A percentile compares a stretch with the other conserved stretches of the same genome.
Evolutionary conservation across 2,888 invertebrate genomes (phyloP).

Genomic region (Drosophila nigricruria): DNA sequence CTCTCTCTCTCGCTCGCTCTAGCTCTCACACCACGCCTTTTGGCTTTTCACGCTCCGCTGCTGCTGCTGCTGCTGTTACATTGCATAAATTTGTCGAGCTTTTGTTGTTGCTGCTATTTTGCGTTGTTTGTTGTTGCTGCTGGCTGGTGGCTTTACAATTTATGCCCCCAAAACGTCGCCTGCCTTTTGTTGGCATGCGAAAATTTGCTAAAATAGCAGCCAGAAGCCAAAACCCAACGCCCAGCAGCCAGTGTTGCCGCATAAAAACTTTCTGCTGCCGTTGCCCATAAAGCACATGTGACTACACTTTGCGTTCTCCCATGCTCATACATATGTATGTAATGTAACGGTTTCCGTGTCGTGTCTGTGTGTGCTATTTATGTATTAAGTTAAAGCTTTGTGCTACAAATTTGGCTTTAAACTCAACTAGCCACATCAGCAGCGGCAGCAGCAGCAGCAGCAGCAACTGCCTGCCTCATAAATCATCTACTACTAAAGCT

Average conservation of each 20-base stretch:
- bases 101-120: conserved; percentile 48
- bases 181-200: conserved; percentile 64
- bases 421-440: conserved; percentile 20
- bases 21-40: conserved; percentile 19
- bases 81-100: conserved; percentile 77
- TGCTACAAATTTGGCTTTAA: conserved; percentile 57
- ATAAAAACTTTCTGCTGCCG: conserved; percentile 48
- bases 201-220: conserved; percentile 79
- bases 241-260: conserved; percentile 46
- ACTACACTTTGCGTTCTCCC: conserved; percentile 32
- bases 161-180: conserved; percentile 71
- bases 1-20: background rate
- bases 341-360: conserved; percentile 27
- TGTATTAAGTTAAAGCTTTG: conserved; percentile 44
- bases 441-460: conserved; percentile 4
- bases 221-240: conserved; percentile 52
- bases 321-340: conserved; percentile 22
- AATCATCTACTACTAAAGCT: conserved; percentile 64
- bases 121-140: conserved; percentile 5
- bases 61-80: conserved; percentile 45
- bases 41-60: conserved; percentile 42
- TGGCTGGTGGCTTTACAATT: conserved; percentile 66
- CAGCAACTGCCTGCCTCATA: conserved; percentile 43
- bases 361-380: conserved; percentile 38
- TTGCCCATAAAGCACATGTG: conserved; percentile 77